Conservation (phyloP, 2,888 invertebrate species). For the Lingula anatina region DNA sequence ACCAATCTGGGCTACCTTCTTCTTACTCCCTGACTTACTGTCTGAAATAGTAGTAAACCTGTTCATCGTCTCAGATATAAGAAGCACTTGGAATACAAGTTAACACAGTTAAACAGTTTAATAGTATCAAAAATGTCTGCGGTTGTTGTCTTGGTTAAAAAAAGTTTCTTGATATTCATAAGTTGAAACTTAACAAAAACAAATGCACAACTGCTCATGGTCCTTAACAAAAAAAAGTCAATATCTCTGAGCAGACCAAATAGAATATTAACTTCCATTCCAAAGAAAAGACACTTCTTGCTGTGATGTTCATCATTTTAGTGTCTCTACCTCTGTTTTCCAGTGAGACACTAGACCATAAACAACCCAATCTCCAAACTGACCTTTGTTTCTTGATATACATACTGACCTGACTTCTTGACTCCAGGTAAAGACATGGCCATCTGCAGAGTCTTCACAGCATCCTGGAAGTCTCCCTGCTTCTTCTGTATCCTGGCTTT, state of each 20-base stretch:
- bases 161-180: background rate
- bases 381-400: too few relatives aligned
- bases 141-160: too few relatives aligned
- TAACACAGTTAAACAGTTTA: background rate
- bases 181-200: background rate
- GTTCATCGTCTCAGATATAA: background rate
- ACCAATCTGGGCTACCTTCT: conserved; percentile 23
- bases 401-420: conserved; percentile 39
- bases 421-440: conserved; percentile 67
- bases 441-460: conserved; percentile 67
- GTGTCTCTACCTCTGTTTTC: too few relatives aligned
- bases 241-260: too few relatives aligned
- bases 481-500: conserved; percentile 77
- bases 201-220: too few relatives aligned
- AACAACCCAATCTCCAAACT: too few relatives aligned
- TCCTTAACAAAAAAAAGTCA: too few relatives aligned
- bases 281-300: too few relatives aligned
- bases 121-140: background rate
- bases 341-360: too few relatives aligned
- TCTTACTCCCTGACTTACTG: conserved; percentile 3
- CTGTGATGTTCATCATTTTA: too few relatives aligned
- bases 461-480: conserved; percentile 55
- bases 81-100: background rate
- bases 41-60: background rate
- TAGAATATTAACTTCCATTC: too few relatives aligned